Percentiles rank a stretch among this genome's conserved stretches.
These are phyloP conservation scores for Fabriciana adippe DNA, from an alignment of 2,888 invertebrate species.

Conservation along the genomic window DNA sequence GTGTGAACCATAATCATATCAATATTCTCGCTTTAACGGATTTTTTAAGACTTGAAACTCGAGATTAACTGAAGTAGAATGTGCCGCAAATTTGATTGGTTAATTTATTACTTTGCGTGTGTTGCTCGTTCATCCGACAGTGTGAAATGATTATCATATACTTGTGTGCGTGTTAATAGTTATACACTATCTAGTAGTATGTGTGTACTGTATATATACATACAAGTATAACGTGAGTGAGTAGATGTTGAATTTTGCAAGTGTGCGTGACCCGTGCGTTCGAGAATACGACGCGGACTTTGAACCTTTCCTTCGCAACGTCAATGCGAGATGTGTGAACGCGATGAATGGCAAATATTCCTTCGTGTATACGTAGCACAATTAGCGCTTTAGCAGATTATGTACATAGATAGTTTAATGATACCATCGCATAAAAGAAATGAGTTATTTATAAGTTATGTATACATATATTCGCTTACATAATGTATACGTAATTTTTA, in stretches of 20 bases:
- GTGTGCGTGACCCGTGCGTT: slow-evolving; percentile 41
- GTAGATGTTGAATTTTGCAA: slow-evolving; percentile 18
- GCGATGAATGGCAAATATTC: slow-evolving; percentile 36
- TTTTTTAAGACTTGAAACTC: neutral
- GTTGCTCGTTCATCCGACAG: slow-evolving; percentile 11
- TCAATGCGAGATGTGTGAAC: slow-evolving; percentile 36
- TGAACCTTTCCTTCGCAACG: slow-evolving; percentile 47
- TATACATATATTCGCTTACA: no score
- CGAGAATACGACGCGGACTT: slow-evolving; percentile 51
- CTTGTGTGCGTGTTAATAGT: slow-evolving; percentile 7
- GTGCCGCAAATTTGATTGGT: slow-evolving; percentile 4
- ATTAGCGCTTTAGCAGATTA: slow-evolving; percentile 12
- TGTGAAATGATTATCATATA: slow-evolving; percentile 24
- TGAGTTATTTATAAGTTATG: no score
- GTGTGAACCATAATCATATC: no score
- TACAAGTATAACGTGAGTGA: neutral
- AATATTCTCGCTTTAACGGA: no score
- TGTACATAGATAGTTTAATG: neutral
- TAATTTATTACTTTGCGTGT: slow-evolving; percentile 13
- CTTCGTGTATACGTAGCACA: neutral
- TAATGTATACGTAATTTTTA: no score
- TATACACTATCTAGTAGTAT: neutral
- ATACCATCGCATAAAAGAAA: no score
- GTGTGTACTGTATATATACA: slow-evolving; percentile 3
- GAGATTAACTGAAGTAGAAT: neutral